These are phyloP conservation scores for Drosophila pseudoananassae DNA, from an alignment of 1,140 invertebrate genomes.

Conservation along the genomic window DNA sequence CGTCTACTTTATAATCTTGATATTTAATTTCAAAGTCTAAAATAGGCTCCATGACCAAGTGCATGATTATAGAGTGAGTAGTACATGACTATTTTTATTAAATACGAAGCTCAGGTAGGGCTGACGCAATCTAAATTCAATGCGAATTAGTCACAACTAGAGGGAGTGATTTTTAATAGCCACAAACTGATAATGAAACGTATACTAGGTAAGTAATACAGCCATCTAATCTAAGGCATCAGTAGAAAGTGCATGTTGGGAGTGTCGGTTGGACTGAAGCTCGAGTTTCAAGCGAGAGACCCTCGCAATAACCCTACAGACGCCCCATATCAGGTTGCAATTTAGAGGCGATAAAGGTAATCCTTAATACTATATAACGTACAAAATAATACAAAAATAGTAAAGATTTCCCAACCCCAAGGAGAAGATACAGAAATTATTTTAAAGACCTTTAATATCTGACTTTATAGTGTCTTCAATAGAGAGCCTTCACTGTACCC, in stretches of 20 bases:
- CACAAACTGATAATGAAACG: constrained; percentile 20
- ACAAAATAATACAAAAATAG: too few species aligned
- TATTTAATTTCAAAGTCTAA: too few species aligned
- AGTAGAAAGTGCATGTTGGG: constrained; percentile 33
- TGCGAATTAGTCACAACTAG: constrained; percentile 29
- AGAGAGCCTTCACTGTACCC: constrained; percentile 6
- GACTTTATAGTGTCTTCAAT: background rate
- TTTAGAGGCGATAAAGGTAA: constrained; percentile 30
- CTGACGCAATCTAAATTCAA: constrained; percentile 2
- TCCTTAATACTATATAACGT: background rate
- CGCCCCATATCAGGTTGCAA: constrained; percentile 61
- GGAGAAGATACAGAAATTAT: too few species aligned
- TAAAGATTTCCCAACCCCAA: too few species aligned
- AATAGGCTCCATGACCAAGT: background rate
- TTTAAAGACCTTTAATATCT: background rate
- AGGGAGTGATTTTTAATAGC: constrained; percentile 24
- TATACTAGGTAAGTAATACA: constrained; percentile 15
- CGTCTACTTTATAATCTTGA: background rate
- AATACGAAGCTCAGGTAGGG: constrained; percentile 1
- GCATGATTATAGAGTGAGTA: constrained; percentile 17
- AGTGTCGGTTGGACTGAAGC: constrained; percentile 31
- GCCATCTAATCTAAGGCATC: constrained; percentile 1
- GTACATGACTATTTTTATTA: constrained; percentile 8
- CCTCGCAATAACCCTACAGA: constrained; percentile 27
- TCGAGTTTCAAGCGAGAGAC: constrained; percentile 56